These are phyloP conservation scores for Phymatocera aterrima DNA, from an alignment of 2,888 invertebrate species.

Conservation along the genomic window DNA sequence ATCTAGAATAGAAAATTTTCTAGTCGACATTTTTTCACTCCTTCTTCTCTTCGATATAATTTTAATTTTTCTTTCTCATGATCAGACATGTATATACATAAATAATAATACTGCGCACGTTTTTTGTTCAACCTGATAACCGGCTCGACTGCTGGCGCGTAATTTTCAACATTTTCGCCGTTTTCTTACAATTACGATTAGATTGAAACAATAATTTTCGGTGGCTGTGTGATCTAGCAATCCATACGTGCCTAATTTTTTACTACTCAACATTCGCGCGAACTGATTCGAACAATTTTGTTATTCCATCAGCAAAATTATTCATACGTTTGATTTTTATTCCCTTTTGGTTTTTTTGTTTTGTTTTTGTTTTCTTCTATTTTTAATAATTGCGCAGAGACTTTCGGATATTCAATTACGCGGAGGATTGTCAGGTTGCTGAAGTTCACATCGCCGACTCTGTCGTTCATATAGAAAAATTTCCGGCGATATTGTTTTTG, in stretches of 20 bases:
- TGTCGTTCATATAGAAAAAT: too few relatives aligned
- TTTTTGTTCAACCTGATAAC: background rate
- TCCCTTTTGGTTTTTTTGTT: background rate
- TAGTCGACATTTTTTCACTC: conserved; percentile 8
- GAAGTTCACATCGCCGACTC: too few relatives aligned
- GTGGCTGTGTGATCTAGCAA: background rate
- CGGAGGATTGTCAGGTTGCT: too few relatives aligned
- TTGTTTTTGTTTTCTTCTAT: too few relatives aligned
- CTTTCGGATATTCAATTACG: too few relatives aligned
- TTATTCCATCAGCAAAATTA: background rate
- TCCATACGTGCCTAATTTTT: conserved; percentile 29
- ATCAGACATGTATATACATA: background rate
- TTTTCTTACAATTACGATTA: background rate
- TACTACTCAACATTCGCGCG: background rate
- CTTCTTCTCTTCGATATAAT: background rate
- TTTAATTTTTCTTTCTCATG: background rate
- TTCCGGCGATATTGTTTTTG: too few relatives aligned
- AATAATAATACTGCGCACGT: background rate
- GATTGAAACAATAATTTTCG: background rate
- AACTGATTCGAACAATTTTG: background rate
- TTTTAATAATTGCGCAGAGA: too few relatives aligned
- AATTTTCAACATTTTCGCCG: background rate
- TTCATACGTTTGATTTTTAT: background rate
- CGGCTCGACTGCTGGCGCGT: background rate
- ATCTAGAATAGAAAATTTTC: conserved; percentile 13